phyloP scores from a whole-genome alignment of 2,113 vertebrate species.

The Trogon surrucura region DNA sequence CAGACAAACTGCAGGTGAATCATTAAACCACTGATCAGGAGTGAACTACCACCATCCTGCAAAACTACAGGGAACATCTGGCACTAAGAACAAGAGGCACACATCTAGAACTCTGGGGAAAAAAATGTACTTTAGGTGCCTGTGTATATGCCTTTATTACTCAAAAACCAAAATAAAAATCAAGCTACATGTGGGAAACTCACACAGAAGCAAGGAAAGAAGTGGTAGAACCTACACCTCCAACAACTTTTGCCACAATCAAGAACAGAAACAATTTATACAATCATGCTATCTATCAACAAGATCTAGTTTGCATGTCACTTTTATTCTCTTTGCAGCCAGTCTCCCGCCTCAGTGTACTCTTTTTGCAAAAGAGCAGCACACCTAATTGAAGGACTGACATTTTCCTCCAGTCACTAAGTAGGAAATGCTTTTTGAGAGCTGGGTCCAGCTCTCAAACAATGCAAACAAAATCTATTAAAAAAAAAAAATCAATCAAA shows the following conservation, averaged over 20 bases:
- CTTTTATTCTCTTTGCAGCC: neutral
- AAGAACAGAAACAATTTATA: neutral
- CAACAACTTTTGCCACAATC: neutral
- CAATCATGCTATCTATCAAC: neutral
- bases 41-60: neutral
- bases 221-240: neutral
- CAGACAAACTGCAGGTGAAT: neutral
- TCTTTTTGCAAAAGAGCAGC: neutral
- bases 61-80: neutral
- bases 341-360: neutral
- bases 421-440: neutral
- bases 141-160: neutral
- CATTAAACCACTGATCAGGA: neutral
- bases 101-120: neutral
- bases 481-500: neutral
- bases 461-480: neutral
- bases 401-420: neutral
- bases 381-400: neutral
- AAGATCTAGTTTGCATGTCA: neutral
- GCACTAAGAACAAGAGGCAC: neutral
- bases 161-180: neutral
- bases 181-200: neutral
- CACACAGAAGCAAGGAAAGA: neutral
- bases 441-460: neutral
- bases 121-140: neutral